Base-by-base conservation (phyloP, 2,113 vertebrate genomes). In the Nothoprocta pentlandii region DNA sequence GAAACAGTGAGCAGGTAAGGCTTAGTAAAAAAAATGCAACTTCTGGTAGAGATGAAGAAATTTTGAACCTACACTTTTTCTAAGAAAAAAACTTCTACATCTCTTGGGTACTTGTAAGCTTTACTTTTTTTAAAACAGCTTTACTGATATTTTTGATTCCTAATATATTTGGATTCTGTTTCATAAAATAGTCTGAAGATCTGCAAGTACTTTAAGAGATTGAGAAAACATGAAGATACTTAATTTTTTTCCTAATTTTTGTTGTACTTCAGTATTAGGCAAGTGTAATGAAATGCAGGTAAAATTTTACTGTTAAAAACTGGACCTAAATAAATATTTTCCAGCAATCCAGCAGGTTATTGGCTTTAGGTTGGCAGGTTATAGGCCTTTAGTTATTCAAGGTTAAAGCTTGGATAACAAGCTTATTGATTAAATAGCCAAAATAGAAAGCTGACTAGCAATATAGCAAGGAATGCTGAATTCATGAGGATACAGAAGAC, bases 171-270 rank as follows among this genome's bases (percentile, higher is more conserved):
- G 16, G 20, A 69, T 69, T 87, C 59, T 61, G 30, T 86, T 83
- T 64, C 78, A 41, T 51, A 87, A 86, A 12, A 78, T 12, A 61
- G 19, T 11, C 7, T 75, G 28, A 85, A 88, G 53, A 12, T 4
- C 17, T 64, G 17, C 15, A 86, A 63, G 26, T 81, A 19, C 11
- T 19, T 79, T 28, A 39, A 80, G 46, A 78, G 7, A 63, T 2
- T 3, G 20, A 61, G 53, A 64, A 46, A 41, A 3, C 34, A 74
- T 34, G 68, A 81, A 61, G 41, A 83, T 4, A 9, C 68, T 6
- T 46, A 15, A 32, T 51, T 6, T 42, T 0, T 2, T 11, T 3
- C 22, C 1, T 4, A 13, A 5, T 11, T 61, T 73, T 42, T 73
- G 5, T 49, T 56, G 21, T 34, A 19, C 17, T 77, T 82, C 12